Evolutionary conservation across 1,140 invertebrate species (phyloP), one percentile per base, ranked within the genome.

Genomic region (Hylyphantes graminicola): DNA sequence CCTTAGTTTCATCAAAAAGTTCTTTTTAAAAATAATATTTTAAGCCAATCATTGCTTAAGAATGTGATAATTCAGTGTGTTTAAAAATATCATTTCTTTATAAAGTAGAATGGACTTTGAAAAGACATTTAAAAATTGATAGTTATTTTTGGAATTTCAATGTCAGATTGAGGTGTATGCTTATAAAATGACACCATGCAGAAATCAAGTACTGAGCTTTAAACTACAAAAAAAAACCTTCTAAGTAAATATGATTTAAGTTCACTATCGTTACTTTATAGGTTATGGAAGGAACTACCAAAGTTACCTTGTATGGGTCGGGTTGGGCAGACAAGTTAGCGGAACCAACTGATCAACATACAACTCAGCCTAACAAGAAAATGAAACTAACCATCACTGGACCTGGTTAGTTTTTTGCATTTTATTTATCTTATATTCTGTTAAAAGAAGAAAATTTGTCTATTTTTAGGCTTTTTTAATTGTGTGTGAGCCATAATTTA

Each of bases 291-390:
- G 89, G 91, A 0, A 89, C 90, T 53, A 96, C 96, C 87, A 91
- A 90, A 11, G 90, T 96, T 84, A 93, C 92, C 48, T 92, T 97
- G 80, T 90, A 93, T 87, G 95, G 94, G 0, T 89, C 92, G 72
- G 97, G 97, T 0, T 98, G 96, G 95, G 90, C 90, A 0, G 92
- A 93, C 82, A 93, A 93, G 67, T 88, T 93, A 59, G 86, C 90
- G 10, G 92, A 94, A 85, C 89, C 91, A 54, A 90, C 91, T 2
- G 93, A 94, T 87, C 89, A 93, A 64, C 93, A 93, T 86, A 90
- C 89, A 0, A 89, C 90, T 6, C 89, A 91, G 65, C 93, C 94
- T 5, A 92, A 93, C 76, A 95, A 94, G 88, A 92, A 90, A 54
- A 89, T 96, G 48, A 91, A 93, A 55, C 93, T 93, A 0, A 92